Evolutionary conservation across 2,797 vertebrate genomes (phyloP), one percentile per base, ranked within the genome.

Genomic region (Peromyscus aztecus): DNA sequence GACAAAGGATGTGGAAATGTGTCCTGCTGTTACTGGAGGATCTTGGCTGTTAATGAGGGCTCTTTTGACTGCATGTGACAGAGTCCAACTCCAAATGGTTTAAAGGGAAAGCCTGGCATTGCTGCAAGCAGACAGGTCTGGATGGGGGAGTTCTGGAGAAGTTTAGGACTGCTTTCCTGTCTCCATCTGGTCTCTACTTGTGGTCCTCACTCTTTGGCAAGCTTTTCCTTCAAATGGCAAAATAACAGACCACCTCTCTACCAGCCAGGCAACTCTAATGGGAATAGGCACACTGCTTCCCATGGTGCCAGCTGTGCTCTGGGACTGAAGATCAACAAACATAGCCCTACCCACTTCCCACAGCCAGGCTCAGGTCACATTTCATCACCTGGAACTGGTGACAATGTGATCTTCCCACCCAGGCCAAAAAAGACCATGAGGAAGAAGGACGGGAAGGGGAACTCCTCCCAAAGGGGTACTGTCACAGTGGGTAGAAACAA

Each of bases 1-100:
- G 96, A 96, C 94, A 89, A 95, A 98, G 81, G 88, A 90, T 65
- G 46, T 75, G 57, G 77, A 95, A 95, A 86, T 83, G 88, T 90
- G 89, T 86, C 87, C 94, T 80, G n/a, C 73, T 49, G 49, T 21
- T 91, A 89, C 90, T 40, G 80, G 87, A 95, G 89, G 13, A 65
- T 94, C 91, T 94, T 92, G 52, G 55, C 93, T 86, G 4, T 49
- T 96, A 93, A 97, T 75, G 89, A 97, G 87, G 52, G 93, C 83
- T 88, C 86, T 86, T 89, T 83, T 90, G 81, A 85, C 91, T 73
- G 65, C 43, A 55, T 94, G 59, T 59, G 83, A 88, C 75, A 90
- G 91, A 85, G 43, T 4, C 6, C 77, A 40, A 77, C 89, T 83
- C 24, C 31, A 94, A 92, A 81, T 10, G 63, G 78, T 89, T 90